phyloP scores from a whole-genome alignment of 2,797 vertebrate species.

The Philypnodon macrostomus region DNA sequence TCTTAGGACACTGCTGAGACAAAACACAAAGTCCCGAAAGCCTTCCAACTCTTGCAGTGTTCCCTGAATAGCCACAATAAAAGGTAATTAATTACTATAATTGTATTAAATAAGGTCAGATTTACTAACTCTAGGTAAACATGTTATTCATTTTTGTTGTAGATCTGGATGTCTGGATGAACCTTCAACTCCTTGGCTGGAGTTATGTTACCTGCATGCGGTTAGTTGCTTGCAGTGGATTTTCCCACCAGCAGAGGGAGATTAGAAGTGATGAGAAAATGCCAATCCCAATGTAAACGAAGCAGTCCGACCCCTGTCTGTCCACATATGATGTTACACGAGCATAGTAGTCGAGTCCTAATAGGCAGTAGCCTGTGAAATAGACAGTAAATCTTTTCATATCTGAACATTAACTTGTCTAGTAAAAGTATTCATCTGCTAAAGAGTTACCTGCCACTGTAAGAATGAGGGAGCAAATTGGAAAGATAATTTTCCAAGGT shows the following conservation, averaged over 20 bases:
- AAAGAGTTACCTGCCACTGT: constrained; percentile 49
- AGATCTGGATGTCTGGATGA: too few relatives aligned
- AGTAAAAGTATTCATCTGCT: not conserved
- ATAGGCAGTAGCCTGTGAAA: constrained; percentile 70
- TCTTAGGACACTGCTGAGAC: constrained; percentile 75
- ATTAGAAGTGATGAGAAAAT: constrained; percentile 71
- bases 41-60: constrained; percentile 63
- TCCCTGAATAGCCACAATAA: constrained; percentile 35
- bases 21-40: constrained; percentile 75
- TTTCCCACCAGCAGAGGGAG: constrained; percentile 84
- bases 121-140: too few relatives aligned
- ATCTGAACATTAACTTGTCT: too few relatives aligned
- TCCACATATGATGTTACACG: constrained; percentile 54
- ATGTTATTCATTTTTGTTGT: too few relatives aligned
- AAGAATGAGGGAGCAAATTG: constrained; percentile 72
- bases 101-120: too few relatives aligned
- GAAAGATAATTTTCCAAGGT: constrained; percentile 76
- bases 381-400: too few relatives aligned
- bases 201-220: constrained; percentile 54
- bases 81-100: constrained; percentile 1
- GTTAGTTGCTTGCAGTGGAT: constrained; percentile 73
- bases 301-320: constrained; percentile 7
- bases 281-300: constrained; percentile 63
- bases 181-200: too few relatives aligned
- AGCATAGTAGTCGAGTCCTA: constrained; percentile 71